Base-by-base conservation (phyloP, 2,888 invertebrate genomes). In the Taenaris catops region DNA sequence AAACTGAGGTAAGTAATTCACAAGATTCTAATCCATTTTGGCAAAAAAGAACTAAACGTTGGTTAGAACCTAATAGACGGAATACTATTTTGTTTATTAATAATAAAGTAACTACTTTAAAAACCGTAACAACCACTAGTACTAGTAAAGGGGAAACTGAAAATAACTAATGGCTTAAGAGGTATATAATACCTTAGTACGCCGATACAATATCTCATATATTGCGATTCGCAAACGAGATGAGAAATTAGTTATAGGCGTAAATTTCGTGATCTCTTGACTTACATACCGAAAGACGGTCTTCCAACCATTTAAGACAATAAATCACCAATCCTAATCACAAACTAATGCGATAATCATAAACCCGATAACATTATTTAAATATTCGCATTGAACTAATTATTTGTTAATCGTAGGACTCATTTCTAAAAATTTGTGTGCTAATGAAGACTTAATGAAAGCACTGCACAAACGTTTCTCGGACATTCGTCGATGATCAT, bases 81-180 rank as follows among this genome's bases (percentile, higher is more conserved):
- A 83, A 86, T 65, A 87, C 87, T 34, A 87, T 87, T 44, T 53
- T 87, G 21, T 81, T 84, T 46, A 87, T 87, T 42, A 87, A 87
- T 61, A 87, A 87, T 58, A 83, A 80, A 69, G 62, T 75, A 49
- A 72, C 72, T 49, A 58, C 70, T 18, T 46, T 66, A 44, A 56
- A 60, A 45, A 57, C 70, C 12, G 48, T 66, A 48, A 56, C 62
- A 43, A 68, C 57, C 55, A 51, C 54, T 36, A 60, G 50, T 46
- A 50, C 50, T 33, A 41, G 36, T 37, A 43, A 44, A 36, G 49
- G 41, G 51, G 46, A 41, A 39, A 53, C 55, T 38, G 50, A 46
- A 40, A 56, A 55, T 36, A 57, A 51, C 34, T 60, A 59, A 51
- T 53, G 31, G 41, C 33, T 37, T 48, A 39, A 42, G 47, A 53